These are phyloP conservation scores for Drosophila histrio DNA, from an alignment of 2,888 invertebrate genomes.

Conservation along the genomic window DNA sequence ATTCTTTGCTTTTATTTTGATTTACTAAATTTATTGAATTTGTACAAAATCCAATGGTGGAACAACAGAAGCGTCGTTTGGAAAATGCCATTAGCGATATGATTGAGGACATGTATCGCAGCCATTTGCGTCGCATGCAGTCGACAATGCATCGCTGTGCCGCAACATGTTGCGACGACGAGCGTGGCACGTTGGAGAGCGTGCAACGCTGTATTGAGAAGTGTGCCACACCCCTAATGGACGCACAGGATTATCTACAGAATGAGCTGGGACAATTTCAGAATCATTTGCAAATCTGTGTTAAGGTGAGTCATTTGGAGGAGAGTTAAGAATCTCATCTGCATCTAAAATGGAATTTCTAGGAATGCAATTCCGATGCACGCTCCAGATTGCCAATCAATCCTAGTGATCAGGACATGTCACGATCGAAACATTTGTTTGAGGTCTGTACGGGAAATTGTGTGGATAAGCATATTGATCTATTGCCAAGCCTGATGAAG, in stretches of 20 bases:
- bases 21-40: slow-evolving; percentile 33
- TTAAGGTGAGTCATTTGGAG: slow-evolving; percentile 73
- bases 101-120: slow-evolving; percentile 79
- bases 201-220: slow-evolving; percentile 81
- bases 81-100: slow-evolving; percentile 75
- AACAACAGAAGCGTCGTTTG: slow-evolving; percentile 73
- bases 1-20: background rate
- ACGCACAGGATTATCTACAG: slow-evolving; percentile 79
- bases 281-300: slow-evolving; percentile 70
- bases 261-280: slow-evolving; percentile 79
- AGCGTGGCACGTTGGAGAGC: slow-evolving; percentile 67
- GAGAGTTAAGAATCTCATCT: too few relatives aligned
- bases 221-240: slow-evolving; percentile 74
- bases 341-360: background rate
- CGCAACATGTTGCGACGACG: slow-evolving; percentile 74
- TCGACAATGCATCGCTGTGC: slow-evolving; percentile 78
- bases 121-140: slow-evolving; percentile 79
- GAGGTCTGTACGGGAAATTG: slow-evolving; percentile 75
- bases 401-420: slow-evolving; percentile 66
- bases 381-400: slow-evolving; percentile 56
- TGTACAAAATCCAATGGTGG: slow-evolving; percentile 62
- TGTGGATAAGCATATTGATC: slow-evolving; percentile 77
- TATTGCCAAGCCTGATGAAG: slow-evolving; percentile 75
- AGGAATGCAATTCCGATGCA: slow-evolving; percentile 75
- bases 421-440: slow-evolving; percentile 71